Percentiles rank a stretch among this genome's conserved stretches.
Evolutionary conservation across 2,113 vertebrate genomes (phyloP).

Genomic region (Macrotus californicus): DNA sequence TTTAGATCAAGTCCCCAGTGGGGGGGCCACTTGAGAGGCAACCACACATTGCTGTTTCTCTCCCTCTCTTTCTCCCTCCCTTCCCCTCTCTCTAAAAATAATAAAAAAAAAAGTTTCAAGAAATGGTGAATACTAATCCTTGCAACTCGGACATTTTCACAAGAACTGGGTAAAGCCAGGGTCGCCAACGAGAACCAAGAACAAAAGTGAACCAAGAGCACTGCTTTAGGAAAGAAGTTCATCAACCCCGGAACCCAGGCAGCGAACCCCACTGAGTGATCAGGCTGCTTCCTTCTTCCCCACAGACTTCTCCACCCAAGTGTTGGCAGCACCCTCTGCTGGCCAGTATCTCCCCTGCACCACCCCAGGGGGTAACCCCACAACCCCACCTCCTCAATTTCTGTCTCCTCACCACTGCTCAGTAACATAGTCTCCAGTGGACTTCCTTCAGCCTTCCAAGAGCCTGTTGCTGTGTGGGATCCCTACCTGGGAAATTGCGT

Average conservation of each 20-base stretch:
- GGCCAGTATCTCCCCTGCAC: background rate
- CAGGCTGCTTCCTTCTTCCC: background rate
- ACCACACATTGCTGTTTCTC: no score
- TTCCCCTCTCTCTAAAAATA: no score
- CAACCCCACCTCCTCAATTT: background rate
- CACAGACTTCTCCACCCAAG: accelerated
- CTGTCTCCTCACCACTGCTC: background rate
- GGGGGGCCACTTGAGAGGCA: no score
- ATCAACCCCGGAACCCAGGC: background rate
- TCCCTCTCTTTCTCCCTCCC: no score
- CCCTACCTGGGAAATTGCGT: background rate
- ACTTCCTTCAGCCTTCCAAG: background rate
- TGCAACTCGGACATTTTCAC: background rate
- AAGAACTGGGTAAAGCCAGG: background rate
- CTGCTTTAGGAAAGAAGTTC: background rate
- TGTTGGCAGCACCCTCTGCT: background rate
- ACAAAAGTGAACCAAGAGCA: background rate
- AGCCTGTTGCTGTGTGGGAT: background rate
- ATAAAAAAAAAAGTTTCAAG: background rate
- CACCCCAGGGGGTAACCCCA: background rate
- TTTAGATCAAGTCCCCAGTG: no score
- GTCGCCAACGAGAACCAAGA: background rate
- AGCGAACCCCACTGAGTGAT: background rate
- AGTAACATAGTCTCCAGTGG: background rate
- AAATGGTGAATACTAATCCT: background rate